These are phyloP conservation scores for Helicorthomorpha holstii DNA, from an alignment of 1,140 invertebrate genomes.

Conservation along the genomic window DNA sequence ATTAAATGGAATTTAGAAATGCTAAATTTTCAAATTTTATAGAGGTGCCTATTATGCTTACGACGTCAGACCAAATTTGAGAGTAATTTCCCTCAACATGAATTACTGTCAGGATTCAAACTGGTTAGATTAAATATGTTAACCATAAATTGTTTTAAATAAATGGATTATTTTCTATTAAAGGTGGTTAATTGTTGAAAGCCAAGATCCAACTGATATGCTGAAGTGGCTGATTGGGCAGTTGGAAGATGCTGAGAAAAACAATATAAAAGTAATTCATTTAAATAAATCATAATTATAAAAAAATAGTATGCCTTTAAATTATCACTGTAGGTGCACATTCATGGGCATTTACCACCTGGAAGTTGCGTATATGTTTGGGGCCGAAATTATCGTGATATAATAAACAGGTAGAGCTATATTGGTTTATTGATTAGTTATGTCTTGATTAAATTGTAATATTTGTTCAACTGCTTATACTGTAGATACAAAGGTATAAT, in stretches of 20 bases:
- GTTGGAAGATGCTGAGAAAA: conserved; percentile 35
- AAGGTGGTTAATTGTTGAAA: conserved; percentile 42
- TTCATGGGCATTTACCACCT: neutral
- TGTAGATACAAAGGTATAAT: conserved; percentile 31
- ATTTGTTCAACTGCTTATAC: no score
- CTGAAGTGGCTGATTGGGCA: conserved; percentile 39
- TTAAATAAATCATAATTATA: no score
- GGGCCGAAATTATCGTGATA: neutral
- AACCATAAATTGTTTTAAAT: neutral
- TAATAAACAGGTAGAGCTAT: neutral
- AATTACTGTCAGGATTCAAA: conserved; percentile 25
- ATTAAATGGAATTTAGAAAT: no score
- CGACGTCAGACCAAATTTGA: no score
- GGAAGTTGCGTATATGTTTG: neutral
- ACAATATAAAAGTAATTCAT: conserved; percentile 40
- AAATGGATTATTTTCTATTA: neutral
- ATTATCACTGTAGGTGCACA: no score
- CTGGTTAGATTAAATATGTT: conserved; percentile 22
- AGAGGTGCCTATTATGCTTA: no score
- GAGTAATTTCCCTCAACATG: conserved; percentile 24
- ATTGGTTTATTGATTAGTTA: no score
- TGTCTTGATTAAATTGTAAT: neutral
- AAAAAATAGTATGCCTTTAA: no score
- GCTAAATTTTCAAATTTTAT: no score
- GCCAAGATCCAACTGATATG: conserved; percentile 39